A percentile compares a stretch with the other conserved stretches of the same genome.
phyloP scores from a whole-genome alignment of 2,888 invertebrate species.

The Hemicrepidius hirtus region DNA sequence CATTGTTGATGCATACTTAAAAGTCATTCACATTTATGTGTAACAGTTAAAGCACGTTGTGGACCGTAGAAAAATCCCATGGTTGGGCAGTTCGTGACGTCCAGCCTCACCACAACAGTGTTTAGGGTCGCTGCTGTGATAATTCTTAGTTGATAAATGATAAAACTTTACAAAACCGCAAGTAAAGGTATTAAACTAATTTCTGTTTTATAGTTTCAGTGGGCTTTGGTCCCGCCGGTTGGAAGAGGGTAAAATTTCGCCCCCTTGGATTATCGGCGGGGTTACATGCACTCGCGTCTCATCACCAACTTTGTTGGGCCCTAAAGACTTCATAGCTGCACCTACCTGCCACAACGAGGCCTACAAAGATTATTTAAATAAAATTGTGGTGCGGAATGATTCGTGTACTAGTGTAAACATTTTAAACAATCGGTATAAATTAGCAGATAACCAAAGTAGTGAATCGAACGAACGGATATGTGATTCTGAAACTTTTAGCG shows the following conservation, averaged over 20 bases:
- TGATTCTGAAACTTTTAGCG: background rate
- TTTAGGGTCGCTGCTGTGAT: constrained; percentile 11
- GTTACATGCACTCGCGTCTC: constrained; percentile 49
- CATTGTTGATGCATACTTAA: background rate
- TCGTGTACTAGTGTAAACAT: constrained; percentile 28
- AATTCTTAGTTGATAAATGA: background rate
- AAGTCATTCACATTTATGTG: constrained; percentile 23
- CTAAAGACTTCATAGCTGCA: constrained; percentile 10
- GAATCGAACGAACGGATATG: background rate
- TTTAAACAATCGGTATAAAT: constrained; percentile 16
- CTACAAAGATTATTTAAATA: constrained; percentile 33
- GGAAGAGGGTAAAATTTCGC: constrained; percentile 59
- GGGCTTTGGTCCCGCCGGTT: constrained; percentile 66
- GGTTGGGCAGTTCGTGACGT: constrained; percentile 17
- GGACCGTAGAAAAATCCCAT: background rate
- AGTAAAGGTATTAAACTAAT: background rate
- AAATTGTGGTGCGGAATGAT: constrained; percentile 28
- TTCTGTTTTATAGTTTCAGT: constrained; percentile 63
- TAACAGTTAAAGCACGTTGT: constrained; percentile 7
- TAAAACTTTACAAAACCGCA: too few relatives aligned
- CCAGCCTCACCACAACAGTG: background rate
- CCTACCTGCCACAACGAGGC: constrained; percentile 21
- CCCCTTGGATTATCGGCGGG: constrained; percentile 64
- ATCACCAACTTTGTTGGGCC: constrained; percentile 7
- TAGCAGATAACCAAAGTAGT: constrained; percentile 6